Evolutionary conservation across 2,797 vertebrate species (phyloP).

Genomic region (Leptodactylus fallax): DNA sequence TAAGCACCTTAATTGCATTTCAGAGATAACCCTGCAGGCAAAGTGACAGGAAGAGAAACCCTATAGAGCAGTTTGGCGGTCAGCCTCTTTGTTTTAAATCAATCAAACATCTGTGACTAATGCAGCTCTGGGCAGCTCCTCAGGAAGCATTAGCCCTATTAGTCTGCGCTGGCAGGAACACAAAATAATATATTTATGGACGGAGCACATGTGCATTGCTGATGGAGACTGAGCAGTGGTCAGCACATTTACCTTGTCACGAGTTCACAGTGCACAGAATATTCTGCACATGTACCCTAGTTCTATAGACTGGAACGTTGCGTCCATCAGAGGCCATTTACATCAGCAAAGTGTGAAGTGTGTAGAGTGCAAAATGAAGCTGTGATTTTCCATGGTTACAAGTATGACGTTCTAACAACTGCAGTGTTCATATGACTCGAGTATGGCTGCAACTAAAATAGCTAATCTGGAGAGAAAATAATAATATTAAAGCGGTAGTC

Average conservation of each 20-base stretch:
- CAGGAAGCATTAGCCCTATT: slow-evolving; percentile 99
- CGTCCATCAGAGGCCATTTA: background rate
- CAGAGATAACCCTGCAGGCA: slow-evolving; percentile 94
- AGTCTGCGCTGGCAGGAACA: slow-evolving; percentile 90
- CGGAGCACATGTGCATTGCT: slow-evolving; percentile 77
- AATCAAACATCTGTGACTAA: slow-evolving; percentile 95
- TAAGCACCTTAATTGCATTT: slow-evolving; percentile 98
- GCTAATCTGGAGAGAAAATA: background rate
- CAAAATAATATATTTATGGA: slow-evolving; percentile 86
- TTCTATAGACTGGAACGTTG: background rate
- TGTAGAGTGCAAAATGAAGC: background rate
- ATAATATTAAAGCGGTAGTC: background rate
- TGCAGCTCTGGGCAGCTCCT: slow-evolving; percentile 96
- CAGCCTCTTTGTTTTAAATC: slow-evolving; percentile 93
- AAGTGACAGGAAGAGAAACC: slow-evolving; percentile 93
- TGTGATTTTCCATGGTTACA: slow-evolving; percentile 5
- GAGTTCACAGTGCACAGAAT: slow-evolving; percentile 50
- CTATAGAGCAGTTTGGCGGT: slow-evolving; percentile 83
- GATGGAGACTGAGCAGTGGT: slow-evolving; percentile 71
- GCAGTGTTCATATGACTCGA: background rate
- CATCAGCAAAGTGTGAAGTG: slow-evolving; percentile 1
- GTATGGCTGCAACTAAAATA: background rate
- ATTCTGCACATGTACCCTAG: slow-evolving; percentile 33
- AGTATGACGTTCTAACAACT: background rate
- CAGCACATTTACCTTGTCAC: slow-evolving; percentile 74